Evolutionary conservation across 2,113 vertebrate species (phyloP).

Genomic region (Phrynosoma platyrhinos): DNA sequence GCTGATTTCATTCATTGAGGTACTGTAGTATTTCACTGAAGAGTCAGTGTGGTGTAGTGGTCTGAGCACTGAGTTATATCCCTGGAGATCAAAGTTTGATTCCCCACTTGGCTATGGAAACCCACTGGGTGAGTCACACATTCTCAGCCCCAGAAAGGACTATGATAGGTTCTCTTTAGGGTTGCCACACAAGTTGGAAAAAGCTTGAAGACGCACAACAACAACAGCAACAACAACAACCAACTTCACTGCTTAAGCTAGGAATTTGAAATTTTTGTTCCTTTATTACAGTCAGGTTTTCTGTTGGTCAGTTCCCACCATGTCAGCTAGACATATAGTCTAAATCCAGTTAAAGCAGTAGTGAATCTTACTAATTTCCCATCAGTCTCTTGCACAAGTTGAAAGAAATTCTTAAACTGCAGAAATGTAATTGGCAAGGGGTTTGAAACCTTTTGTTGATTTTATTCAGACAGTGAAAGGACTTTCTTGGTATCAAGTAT

Average conservation of each 20-base stretch:
- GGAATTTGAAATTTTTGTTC: too few species aligned
- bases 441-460: neutral
- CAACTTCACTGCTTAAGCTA: slow-evolving; percentile 35
- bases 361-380: neutral
- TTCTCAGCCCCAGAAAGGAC: too few species aligned
- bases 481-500: neutral
- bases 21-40: slow-evolving; percentile 46
- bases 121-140: too few species aligned
- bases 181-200: too few species aligned
- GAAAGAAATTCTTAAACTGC: neutral
- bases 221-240: too few species aligned
- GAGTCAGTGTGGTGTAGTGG: too few species aligned
- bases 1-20: slow-evolving; percentile 58
- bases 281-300: neutral
- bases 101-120: too few species aligned
- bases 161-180: too few species aligned
- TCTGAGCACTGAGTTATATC: too few species aligned
- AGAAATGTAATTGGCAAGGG: neutral
- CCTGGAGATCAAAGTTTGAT: too few species aligned
- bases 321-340: neutral
- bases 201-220: too few species aligned
- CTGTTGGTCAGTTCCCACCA: neutral
- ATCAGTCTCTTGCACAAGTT: neutral
- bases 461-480: neutral
- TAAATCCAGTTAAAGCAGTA: neutral